phyloP scores from a whole-genome alignment of 2,888 invertebrate species.

The Hylaea fasciaria region DNA sequence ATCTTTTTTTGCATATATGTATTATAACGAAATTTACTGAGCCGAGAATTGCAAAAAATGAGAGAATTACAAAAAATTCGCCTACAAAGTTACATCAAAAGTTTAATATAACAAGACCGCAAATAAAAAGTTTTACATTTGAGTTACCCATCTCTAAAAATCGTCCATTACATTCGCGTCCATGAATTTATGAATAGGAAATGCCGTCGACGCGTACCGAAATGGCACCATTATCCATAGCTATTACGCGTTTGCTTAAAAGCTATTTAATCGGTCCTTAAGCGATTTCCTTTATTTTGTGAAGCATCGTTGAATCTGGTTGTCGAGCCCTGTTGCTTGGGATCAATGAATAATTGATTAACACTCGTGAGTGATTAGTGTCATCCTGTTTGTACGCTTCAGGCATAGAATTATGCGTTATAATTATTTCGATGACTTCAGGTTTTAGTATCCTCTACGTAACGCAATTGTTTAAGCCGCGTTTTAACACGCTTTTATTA shows the following conservation, averaged over 20 bases:
- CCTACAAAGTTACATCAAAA: not conserved
- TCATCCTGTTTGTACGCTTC: not conserved
- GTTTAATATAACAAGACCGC: not conserved
- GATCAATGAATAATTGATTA: constrained; percentile 1
- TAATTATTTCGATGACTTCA: not conserved
- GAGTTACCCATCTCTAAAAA: constrained; percentile 34
- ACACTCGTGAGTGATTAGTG: not conserved
- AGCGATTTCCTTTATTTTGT: constrained; percentile 31
- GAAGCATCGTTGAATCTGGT: constrained; percentile 14
- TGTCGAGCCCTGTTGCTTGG: constrained; percentile 12
- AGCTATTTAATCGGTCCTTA: constrained; percentile 32
- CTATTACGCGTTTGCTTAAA: constrained; percentile 37
- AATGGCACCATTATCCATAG: constrained; percentile 45
- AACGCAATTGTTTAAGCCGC: no score
- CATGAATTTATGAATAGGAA: constrained; percentile 66
- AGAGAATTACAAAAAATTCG: no score
- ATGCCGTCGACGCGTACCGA: constrained; percentile 42
- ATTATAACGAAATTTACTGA: no score
- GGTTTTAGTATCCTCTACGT: no score
- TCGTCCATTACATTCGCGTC: constrained; percentile 44
- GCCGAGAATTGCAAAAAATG: no score
- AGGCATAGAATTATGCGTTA: no score
- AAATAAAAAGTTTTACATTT: not conserved
- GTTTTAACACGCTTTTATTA: no score
- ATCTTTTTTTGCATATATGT: no score